Conservation (phyloP, 2,113 vertebrate genomes). For the Hypomesus transpacificus region DNA sequence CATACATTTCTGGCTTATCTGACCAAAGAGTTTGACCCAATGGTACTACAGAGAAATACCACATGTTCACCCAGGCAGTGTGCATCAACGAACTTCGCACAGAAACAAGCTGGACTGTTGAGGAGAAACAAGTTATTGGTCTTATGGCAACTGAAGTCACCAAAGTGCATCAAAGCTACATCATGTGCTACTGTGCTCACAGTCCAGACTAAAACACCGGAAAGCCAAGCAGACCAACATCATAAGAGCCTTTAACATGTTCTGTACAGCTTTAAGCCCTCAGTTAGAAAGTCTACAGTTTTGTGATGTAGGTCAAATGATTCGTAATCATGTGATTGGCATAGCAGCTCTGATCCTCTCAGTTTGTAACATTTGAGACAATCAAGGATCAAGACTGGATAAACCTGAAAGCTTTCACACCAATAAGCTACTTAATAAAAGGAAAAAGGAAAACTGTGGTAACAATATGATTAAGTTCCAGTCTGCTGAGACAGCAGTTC, state of each 20-base stretch:
- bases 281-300: neutral
- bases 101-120: too few species aligned
- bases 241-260: conserved; percentile 11
- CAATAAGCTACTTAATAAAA: conserved; percentile 29
- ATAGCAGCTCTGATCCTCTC: neutral
- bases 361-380: neutral
- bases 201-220: conserved; percentile 17
- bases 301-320: neutral
- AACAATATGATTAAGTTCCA: conserved; percentile 25
- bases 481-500: conserved; percentile 1
- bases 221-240: conserved; percentile 32
- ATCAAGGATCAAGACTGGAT: neutral
- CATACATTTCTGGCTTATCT: too few species aligned
- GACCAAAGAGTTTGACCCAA: too few species aligned
- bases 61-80: too few species aligned
- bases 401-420: conserved; percentile 19
- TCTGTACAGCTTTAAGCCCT: conserved; percentile 27
- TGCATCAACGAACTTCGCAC: too few species aligned
- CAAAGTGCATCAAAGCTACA: conserved; percentile 44
- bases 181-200: conserved; percentile 36
- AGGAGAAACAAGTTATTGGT: neutral
- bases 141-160: conserved; percentile 26
- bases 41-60: too few species aligned
- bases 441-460: conserved; percentile 8
- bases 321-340: conserved; percentile 10